Base-by-base conservation (phyloP, 2,113 vertebrate species). In the Lagopus leucura region DNA sequence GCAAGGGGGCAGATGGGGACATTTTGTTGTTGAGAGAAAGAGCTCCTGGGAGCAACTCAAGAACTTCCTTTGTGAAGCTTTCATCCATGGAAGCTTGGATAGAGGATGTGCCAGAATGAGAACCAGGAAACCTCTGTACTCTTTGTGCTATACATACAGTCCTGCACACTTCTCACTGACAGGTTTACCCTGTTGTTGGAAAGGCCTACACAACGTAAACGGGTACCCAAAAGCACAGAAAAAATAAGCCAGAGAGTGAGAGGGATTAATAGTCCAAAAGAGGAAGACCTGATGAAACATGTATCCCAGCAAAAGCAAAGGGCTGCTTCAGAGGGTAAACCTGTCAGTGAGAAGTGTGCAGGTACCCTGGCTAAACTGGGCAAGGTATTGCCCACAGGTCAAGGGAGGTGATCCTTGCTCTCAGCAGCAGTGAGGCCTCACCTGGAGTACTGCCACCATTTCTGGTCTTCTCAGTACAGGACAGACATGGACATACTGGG, bases 11-110 rank as follows among this genome's bases (percentile, higher is more conserved):
- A 83, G 86, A 83, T 72, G 82, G 43, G 93, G 67, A 82, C 84
- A 48, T 80, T 88, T 88, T 91, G 94, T 92, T 86, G 88, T 52
- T 38, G 82, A 52, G 65, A n/a, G 45, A 74, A 89, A 82, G 38
- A 83, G 54, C 63, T 86, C 55, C 72, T 77, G 65, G 40, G 61
- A 73, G 52, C 24, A 22, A 66, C 75, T 91, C 61, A 34, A 82
- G 85, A 92, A 64, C 79, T 90, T 73, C 78, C 82, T 85, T 92
- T 88, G 88, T 86, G 93, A 79, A 94, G 82, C 80, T 76, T 89
- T 89, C 57, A 77, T 74, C 75, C 75, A 72, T 5, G 5, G 57
- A 80, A 66, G 73, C 55, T 48, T 91, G 69, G 87, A 75, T 85
- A 93, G 77, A 86, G 28, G 79, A 86, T 85, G 45, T 92, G 63